Evolutionary conservation across 2,888 invertebrate species (phyloP).

Genomic region (Nephrotoma flavescens): DNA sequence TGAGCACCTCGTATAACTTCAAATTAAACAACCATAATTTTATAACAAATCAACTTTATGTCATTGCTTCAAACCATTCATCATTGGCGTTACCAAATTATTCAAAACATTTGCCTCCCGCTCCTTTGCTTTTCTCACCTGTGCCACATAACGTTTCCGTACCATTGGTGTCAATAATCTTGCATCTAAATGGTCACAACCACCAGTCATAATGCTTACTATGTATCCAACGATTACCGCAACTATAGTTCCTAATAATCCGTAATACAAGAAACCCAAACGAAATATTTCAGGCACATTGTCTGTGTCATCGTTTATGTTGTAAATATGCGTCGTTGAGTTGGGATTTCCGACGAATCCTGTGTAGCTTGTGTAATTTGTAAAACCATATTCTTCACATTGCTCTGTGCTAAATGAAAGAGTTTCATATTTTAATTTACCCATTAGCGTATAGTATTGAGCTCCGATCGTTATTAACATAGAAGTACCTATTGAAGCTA

Average conservation of each 20-base stretch:
- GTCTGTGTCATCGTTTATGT: neutral
- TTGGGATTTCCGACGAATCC: neutral
- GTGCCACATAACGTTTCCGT: constrained; percentile 2
- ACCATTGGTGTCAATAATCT: constrained; percentile 11
- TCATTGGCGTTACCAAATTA: neutral
- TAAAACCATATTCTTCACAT: constrained; percentile 8
- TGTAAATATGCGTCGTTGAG: neutral
- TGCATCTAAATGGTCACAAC: constrained; percentile 12
- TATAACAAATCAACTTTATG: no score
- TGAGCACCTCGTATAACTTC: no score
- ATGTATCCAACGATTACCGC: constrained; percentile 43
- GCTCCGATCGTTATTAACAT: constrained; percentile 38
- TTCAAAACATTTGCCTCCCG: neutral
- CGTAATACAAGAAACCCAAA: constrained; percentile 54
- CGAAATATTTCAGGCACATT: constrained; percentile 28
- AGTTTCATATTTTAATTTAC: neutral
- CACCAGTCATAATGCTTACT: constrained; percentile 42
- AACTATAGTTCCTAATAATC: constrained; percentile 43
- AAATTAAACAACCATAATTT: no score
- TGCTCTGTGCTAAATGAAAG: constrained; percentile 13
- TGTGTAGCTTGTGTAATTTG: neutral
- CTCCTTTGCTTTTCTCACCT: neutral
- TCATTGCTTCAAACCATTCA: neutral
- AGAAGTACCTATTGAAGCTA: constrained; percentile 37
- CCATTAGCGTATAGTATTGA: constrained; percentile 17